A percentile compares a stretch with the other conserved stretches of the same genome.
phyloP scores from a whole-genome alignment of 2,113 vertebrate species.

The Suricata suricatta region DNA sequence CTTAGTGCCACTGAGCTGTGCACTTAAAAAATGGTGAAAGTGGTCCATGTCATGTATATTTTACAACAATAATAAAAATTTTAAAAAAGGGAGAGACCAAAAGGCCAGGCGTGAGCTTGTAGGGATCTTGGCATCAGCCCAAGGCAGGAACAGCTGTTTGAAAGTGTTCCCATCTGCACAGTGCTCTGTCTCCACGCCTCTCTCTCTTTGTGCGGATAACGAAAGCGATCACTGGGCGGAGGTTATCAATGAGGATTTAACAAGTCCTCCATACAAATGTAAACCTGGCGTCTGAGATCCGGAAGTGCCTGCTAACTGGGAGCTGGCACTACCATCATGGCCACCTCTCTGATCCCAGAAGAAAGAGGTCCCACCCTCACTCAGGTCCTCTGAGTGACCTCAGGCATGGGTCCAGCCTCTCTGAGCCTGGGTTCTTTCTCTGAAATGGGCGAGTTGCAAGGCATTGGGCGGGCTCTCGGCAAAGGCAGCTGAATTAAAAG shows the following conservation, averaged over 20 bases:
- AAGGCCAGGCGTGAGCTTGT: not conserved
- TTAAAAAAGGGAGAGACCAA: not conserved
- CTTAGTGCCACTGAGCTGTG: not conserved
- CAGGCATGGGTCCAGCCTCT: not conserved
- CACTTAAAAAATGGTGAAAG: not conserved
- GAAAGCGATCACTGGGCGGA: not conserved
- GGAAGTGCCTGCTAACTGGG: not conserved
- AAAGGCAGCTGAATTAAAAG: not conserved
- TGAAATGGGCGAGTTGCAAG: not conserved
- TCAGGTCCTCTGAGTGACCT: not conserved
- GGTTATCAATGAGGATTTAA: not conserved
- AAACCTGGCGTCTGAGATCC: not conserved
- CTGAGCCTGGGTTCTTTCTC: not conserved
- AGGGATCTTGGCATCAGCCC: not conserved
- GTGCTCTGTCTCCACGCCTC: not conserved
- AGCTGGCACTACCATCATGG: not conserved
- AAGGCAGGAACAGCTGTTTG: not conserved
- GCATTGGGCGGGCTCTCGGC: not conserved
- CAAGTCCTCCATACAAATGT: not conserved
- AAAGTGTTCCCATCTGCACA: accelerated
- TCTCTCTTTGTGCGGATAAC: not conserved
- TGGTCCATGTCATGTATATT: not conserved
- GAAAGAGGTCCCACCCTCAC: not conserved
- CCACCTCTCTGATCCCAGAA: not conserved
- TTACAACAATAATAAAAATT: not conserved